These are phyloP conservation scores for Chrysodeixis includens DNA, from an alignment of 2,888 invertebrate species.

Conservation along the genomic window DNA sequence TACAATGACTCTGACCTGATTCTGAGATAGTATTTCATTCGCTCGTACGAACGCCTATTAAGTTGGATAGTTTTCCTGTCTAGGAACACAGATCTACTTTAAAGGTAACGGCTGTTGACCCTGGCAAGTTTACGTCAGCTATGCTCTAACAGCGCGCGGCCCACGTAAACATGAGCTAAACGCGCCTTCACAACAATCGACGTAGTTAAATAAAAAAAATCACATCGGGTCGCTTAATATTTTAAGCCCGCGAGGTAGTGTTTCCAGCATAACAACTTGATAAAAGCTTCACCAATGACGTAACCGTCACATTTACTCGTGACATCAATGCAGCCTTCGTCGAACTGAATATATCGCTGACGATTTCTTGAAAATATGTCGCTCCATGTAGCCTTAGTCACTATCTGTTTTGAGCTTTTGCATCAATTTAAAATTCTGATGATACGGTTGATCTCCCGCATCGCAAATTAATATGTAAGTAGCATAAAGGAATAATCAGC, in stretches of 20 bases:
- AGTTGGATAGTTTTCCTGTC: constrained; percentile 56
- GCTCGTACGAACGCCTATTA: constrained; percentile 1
- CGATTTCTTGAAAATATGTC: constrained; percentile 59
- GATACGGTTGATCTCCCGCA: constrained; percentile 48
- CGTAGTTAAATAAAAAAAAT: neutral
- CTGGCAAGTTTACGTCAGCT: constrained; percentile 68
- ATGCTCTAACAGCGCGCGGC: constrained; percentile 56
- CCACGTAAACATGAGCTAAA: constrained; percentile 49
- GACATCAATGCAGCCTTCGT: constrained; percentile 62
- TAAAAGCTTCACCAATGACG: constrained; percentile 58
- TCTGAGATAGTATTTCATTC: neutral
- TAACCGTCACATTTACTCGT: constrained; percentile 60
- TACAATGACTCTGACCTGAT: neutral
- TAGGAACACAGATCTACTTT: constrained; percentile 55
- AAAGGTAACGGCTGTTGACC: constrained; percentile 70
- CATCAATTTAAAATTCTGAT: constrained; percentile 27
- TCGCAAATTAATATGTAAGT: constrained; percentile 19
- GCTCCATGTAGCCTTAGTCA: constrained; percentile 18
- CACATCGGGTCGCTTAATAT: constrained; percentile 20
- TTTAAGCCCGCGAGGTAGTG: constrained; percentile 10
- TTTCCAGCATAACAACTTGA: constrained; percentile 37
- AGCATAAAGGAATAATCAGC: constrained; percentile 14
- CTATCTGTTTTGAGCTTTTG: constrained; percentile 8
- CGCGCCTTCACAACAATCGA: constrained; percentile 13
- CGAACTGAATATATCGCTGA: constrained; percentile 60